A percentile compares a stretch with the other conserved stretches of the same genome.
phyloP scores from a whole-genome alignment of 2,113 vertebrate genomes.

The Fregetta grallaria region DNA sequence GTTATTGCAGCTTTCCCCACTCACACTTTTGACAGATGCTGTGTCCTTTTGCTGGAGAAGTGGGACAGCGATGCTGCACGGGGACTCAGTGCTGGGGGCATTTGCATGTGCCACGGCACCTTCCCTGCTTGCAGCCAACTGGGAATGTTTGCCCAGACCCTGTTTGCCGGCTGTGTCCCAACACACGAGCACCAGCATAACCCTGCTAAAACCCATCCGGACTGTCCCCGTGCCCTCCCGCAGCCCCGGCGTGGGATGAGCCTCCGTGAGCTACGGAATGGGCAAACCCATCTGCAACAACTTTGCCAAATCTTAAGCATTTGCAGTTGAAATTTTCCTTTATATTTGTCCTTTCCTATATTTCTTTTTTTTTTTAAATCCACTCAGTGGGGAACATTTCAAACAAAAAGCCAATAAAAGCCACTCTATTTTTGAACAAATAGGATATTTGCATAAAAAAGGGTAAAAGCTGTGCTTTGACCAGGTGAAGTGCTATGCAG shows the following conservation, averaged over 20 bases:
- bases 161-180: neutral
- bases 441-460: neutral
- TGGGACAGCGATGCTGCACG: rapidly evolving
- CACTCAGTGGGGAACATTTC: neutral
- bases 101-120: too few relatives aligned
- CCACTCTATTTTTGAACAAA: neutral
- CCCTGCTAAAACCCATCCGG: too few relatives aligned
- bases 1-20: neutral
- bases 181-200: rapidly evolving
- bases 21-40: neutral
- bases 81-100: rapidly evolving
- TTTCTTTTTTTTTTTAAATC: neutral
- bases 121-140: rapidly evolving
- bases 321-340: neutral
- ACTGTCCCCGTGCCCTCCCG: neutral
- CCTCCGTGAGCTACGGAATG: rapidly evolving
- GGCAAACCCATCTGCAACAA: neutral
- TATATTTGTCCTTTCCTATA: neutral
- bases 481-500: neutral
- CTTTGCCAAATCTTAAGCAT: neutral
- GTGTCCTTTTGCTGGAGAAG: neutral
- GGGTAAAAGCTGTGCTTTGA: neutral
- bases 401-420: neutral
- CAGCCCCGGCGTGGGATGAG: rapidly evolving
- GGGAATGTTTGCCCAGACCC: neutral